Base-by-base conservation (phyloP, 2,888 invertebrate species). In the Trissolcus japonicus region DNA sequence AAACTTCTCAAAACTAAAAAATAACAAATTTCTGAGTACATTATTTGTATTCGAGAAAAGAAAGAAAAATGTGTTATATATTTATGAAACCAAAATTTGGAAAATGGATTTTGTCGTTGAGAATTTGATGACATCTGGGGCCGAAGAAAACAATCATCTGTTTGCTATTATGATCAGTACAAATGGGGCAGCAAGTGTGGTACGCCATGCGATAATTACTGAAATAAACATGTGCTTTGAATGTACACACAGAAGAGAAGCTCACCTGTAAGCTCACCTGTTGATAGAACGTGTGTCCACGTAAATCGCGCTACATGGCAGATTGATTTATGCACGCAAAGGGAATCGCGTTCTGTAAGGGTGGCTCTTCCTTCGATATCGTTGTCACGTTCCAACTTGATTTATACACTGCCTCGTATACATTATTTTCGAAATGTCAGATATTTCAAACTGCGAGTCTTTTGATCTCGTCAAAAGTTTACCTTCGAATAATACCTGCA, bases 261-360 rank as follows among this genome's bases (percentile, higher is more conserved):
- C 68, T 73, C 73, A 78, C 74, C 69, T 74, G 69, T 57, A 56
- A 78, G 61, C 72, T 77, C 78, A 78, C 78, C 78, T 78, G 78
- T 78, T 78, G 78, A 78, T 78, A 78, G 78, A 61, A 71, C 74
- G 62, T 73, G 63, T 78, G 78, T 78, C 78, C 78, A 71, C 74
- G 69, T 78, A 78, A 78, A 78, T 69, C 74, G 73, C 59, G 43
- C 61, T 61, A 69, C 74, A 71, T 62, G 69, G 66, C 66, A 67
- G 74, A 78, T 78, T 78, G 78, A 78, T 78, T 67, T 71, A 71
- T 74, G 74, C 74, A 75, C 75, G 74, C 74, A 66, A 78, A 78
- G 78, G 71, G 74, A 78, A 66, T 74, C 63, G 71, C 57, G 50
- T 62, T 71, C 74, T 74, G 46, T 62, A 74, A 74, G 54, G 67